Conservation (phyloP, 2,113 vertebrate genomes). For the Mormyrus lacerda region DNA sequence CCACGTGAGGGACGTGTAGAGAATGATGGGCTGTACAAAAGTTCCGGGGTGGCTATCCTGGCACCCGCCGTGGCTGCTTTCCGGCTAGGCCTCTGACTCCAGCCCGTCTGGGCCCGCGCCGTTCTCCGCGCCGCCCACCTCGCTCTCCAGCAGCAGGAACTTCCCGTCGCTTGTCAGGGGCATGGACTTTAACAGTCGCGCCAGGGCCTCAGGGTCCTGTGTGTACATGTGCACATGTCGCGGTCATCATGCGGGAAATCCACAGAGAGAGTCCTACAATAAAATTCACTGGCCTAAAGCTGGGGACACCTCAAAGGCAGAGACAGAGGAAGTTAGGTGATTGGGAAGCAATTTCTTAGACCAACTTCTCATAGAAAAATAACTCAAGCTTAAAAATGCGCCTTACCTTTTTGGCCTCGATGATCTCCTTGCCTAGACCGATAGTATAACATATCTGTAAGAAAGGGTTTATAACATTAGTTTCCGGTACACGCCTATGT, state of each 20-base stretch:
- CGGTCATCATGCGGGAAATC: not conserved
- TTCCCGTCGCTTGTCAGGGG: constrained; percentile 86
- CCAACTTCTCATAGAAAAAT: not conserved
- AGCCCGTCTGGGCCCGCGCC: constrained; percentile 64
- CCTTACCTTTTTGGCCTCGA: constrained; percentile 82
- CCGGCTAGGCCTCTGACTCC: constrained; percentile 82
- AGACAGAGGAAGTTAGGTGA: not conserved
- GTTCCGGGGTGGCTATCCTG: not conserved
- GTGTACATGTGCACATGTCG: not conserved
- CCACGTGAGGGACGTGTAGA: not conserved
- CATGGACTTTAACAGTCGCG: constrained; percentile 83
- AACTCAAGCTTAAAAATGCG: not conserved
- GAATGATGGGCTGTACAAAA: not conserved
- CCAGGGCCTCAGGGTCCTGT: constrained; percentile 87
- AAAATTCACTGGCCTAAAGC: not conserved
- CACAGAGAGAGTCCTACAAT: not conserved
- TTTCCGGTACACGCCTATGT: too few relatives aligned
- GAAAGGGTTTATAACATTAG: constrained; percentile 24
- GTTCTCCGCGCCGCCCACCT: constrained; percentile 49
- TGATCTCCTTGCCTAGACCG: constrained; percentile 86
- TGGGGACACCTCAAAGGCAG: not conserved
- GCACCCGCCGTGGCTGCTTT: not conserved
- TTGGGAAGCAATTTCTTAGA: not conserved
- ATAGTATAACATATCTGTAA: constrained; percentile 91
- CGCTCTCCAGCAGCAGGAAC: constrained; percentile 76